phyloP scores from a whole-genome alignment of 2,888 invertebrate genomes.

The Oasisia sp. region DNA sequence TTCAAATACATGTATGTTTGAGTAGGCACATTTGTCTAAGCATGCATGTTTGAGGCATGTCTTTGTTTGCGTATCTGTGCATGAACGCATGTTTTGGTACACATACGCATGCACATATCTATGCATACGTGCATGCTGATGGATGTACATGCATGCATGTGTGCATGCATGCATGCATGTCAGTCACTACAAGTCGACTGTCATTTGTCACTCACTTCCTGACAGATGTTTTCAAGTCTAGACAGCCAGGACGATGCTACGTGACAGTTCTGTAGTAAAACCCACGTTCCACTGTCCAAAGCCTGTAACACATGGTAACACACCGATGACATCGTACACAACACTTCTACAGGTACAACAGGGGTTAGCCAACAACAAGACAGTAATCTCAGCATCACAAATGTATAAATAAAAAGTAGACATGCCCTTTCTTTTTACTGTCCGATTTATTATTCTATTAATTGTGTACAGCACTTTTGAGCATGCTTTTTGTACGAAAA shows the following conservation, averaged over 20 bases:
- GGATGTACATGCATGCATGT: background rate
- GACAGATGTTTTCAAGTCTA: conserved; percentile 63
- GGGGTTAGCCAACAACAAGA: background rate
- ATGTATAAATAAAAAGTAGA: too few species aligned
- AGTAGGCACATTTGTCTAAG: too few species aligned
- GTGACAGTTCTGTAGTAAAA: conserved; percentile 65
- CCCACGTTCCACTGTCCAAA: conserved; percentile 61
- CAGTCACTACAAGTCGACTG: background rate
- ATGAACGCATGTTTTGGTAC: too few species aligned
- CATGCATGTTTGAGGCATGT: too few species aligned
- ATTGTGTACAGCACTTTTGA: too few species aligned
- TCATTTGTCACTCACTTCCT: conserved; percentile 67
- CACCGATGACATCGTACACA: background rate
- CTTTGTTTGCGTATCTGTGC: too few species aligned
- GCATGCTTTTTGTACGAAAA: too few species aligned
- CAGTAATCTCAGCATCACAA: background rate
- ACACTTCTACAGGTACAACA: background rate
- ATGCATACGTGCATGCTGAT: background rate
- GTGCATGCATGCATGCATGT: background rate
- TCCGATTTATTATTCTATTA: too few species aligned
- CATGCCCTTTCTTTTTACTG: too few species aligned
- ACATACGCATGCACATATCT: too few species aligned
- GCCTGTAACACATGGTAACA: conserved; percentile 45
- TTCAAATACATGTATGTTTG: too few species aligned
- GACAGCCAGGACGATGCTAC: conserved; percentile 65